These are phyloP conservation scores for Ctenopoma multispine DNA, from an alignment of 2,797 vertebrate genomes.

Conservation along the genomic window DNA sequence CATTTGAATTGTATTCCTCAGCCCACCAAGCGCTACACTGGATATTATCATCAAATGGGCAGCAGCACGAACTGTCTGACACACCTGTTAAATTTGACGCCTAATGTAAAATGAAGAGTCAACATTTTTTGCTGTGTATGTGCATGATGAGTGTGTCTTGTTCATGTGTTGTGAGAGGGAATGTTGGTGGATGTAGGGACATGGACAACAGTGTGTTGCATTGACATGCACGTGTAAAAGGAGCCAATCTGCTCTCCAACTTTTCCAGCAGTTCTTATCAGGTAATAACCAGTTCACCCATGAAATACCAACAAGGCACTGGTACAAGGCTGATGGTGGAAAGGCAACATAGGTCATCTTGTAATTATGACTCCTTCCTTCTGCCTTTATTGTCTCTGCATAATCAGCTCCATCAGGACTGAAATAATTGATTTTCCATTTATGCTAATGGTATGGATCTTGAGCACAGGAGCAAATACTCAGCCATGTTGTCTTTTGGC, in stretches of 20 bases:
- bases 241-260: slow-evolving; percentile 22
- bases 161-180: slow-evolving; percentile 24
- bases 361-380: slow-evolving; percentile 77
- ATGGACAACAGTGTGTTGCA: slow-evolving; percentile 8
- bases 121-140: slow-evolving; percentile 40
- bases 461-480: slow-evolving; percentile 77
- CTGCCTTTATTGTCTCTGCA: slow-evolving; percentile 78
- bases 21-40: slow-evolving; percentile 41
- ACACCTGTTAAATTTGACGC: slow-evolving; percentile 47
- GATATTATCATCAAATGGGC: slow-evolving; percentile 68
- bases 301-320: slow-evolving; percentile 70
- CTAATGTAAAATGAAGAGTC: slow-evolving; percentile 57
- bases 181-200: slow-evolving; percentile 2
- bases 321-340: slow-evolving; percentile 27
- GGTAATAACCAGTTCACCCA: slow-evolving; percentile 69
- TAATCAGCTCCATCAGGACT: slow-evolving; percentile 78
- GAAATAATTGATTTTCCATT: slow-evolving; percentile 82
- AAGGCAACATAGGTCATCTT: slow-evolving; percentile 74
- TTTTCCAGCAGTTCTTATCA: slow-evolving; percentile 56
- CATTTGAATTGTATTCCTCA: slow-evolving; percentile 70
- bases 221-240: slow-evolving; percentile 32
- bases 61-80: slow-evolving; percentile 36
- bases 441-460: slow-evolving; percentile 83
- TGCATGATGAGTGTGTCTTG: slow-evolving; percentile 30
- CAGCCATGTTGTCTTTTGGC: slow-evolving; percentile 76